phyloP scores from a whole-genome alignment of 2,888 invertebrate genomes.

The Lithophane leautieri region DNA sequence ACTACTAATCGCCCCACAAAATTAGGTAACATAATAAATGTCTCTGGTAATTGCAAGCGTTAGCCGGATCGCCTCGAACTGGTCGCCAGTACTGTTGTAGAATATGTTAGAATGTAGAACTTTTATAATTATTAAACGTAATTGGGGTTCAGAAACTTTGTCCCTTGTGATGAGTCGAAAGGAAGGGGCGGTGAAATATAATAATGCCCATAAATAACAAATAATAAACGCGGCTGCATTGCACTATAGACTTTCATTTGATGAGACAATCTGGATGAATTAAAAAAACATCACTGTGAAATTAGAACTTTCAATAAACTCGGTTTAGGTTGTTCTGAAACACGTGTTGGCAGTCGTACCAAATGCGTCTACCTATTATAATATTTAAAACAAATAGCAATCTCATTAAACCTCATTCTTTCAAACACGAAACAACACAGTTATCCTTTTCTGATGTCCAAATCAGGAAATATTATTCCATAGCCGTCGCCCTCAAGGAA shows the following conservation, averaged over 20 bases:
- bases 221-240: neutral
- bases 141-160: slow-evolving; percentile 35
- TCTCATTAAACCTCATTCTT: slow-evolving; percentile 18
- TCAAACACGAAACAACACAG: neutral
- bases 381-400: neutral
- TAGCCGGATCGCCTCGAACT: slow-evolving; percentile 62
- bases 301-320: neutral
- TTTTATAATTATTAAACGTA: slow-evolving; percentile 36
- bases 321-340: neutral
- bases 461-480: slow-evolving; percentile 46
- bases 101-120: slow-evolving; percentile 40
- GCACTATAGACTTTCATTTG: neutral
- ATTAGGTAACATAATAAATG: slow-evolving; percentile 75
- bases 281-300: neutral
- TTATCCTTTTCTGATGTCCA: slow-evolving; percentile 23
- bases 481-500: slow-evolving; percentile 27
- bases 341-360: too few species aligned
- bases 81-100: slow-evolving; percentile 39
- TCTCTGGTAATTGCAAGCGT: slow-evolving; percentile 66
- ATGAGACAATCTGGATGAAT: neutral
- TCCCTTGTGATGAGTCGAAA: neutral
- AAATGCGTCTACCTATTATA: neutral
- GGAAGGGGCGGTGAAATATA: neutral
- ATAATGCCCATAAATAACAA: neutral
- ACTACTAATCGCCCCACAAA: slow-evolving; percentile 72